These are phyloP conservation scores for Esperia sulphurella DNA, from an alignment of 2,888 invertebrate species.

Conservation along the genomic window DNA sequence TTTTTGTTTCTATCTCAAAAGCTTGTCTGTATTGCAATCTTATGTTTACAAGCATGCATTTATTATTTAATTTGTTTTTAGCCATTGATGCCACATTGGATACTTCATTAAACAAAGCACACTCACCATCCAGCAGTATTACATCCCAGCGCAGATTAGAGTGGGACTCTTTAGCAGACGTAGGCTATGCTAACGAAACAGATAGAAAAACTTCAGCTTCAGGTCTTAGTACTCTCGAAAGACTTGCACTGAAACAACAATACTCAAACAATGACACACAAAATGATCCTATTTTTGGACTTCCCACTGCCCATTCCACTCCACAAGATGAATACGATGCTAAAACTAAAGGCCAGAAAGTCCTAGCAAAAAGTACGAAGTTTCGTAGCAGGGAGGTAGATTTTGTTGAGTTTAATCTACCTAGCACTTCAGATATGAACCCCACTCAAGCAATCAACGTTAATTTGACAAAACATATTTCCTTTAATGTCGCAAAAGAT, in stretches of 20 bases:
- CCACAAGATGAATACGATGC: conserved; percentile 54
- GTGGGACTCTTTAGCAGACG: conserved; percentile 94
- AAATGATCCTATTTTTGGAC: conserved; percentile 44
- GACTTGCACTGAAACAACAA: conserved; percentile 78
- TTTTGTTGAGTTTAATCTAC: conserved; percentile 57
- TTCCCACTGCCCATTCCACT: conserved; percentile 77
- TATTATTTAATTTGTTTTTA: conserved; percentile 28
- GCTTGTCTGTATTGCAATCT: too few species aligned
- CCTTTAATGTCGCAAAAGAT: conserved; percentile 66
- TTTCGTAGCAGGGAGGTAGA: conserved; percentile 61
- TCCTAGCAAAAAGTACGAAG: conserved; percentile 47
- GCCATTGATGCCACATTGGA: conserved; percentile 59
- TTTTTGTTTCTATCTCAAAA: too few species aligned
- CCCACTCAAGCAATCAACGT: conserved; percentile 55
- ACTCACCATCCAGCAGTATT: conserved; percentile 87
- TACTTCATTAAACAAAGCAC: conserved; percentile 57
- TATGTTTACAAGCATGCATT: too few species aligned
- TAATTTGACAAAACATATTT: conserved; percentile 69
- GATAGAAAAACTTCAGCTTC: conserved; percentile 70
- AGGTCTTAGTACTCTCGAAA: conserved; percentile 80
- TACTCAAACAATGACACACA: conserved; percentile 63
- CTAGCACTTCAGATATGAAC: conserved; percentile 37
- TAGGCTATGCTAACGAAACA: conserved; percentile 85
- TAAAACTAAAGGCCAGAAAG: conserved; percentile 49
- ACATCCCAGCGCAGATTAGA: conserved; percentile 87